Evolutionary conservation across 2,888 invertebrate species (phyloP), one percentile per base, ranked within the genome.

Genomic region (Neelides folsomi): DNA sequence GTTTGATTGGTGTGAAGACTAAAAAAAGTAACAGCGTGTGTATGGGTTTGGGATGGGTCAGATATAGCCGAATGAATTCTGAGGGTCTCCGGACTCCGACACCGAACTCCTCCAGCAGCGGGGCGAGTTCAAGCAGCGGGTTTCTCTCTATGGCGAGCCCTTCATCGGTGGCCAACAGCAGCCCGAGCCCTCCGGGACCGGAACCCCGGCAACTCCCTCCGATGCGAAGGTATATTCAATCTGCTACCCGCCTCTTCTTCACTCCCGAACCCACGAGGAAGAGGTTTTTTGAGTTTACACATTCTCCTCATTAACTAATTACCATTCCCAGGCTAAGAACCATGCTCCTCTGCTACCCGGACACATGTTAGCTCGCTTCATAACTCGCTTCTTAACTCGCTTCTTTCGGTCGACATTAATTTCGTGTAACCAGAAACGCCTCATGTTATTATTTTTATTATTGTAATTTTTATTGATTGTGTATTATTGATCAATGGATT

Each of bases 201-300:
- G 59, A 60, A 39, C 63, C 66, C 16, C 62, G 66, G 13, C 61
- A 64, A 43, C 63, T 66, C 20, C 65, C 66, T 16, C 60, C 65
- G 38, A 58, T 66, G 41, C 54, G 67, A 54, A 64, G 68, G 57
- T 67, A 67, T 57, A 60, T 63, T 52, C 64, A 66, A 27, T 27
- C 27, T 27, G 27, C 27, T 49, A 61, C 65, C 54, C 64, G 62
- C 46, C 55, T 64, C 39, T 62, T 62, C 56, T 64, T 64, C 54
- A 64, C 64, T 44, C 64, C 64, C 41, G 64, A 64, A 53, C 64
- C 64, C 12, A 64, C 64, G 16, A 46, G 62, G 46, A 64, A 64
- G 51, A 39, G 62, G 52, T 62, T 62, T 54, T 64, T 62, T 50
- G 60, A 62, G 35, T 62, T 63, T 51, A 59, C 61, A 16, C 54